These are phyloP conservation scores for Amblyornis subalaris DNA, from an alignment of 2,113 vertebrate species.

Conservation along the genomic window DNA sequence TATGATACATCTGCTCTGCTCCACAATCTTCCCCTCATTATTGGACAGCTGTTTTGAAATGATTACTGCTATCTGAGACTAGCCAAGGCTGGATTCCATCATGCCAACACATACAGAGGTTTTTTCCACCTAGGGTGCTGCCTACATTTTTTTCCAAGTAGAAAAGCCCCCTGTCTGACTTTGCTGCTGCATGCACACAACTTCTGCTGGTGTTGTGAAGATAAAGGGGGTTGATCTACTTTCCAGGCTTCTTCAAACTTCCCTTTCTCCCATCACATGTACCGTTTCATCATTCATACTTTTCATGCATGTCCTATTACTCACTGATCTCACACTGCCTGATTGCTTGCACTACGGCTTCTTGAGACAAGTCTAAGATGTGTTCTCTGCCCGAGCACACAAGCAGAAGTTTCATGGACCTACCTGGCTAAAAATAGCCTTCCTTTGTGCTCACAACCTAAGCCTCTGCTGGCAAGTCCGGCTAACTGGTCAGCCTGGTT, in stretches of 20 bases:
- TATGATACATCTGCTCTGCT: rapidly evolving
- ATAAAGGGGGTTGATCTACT: background rate
- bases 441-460: background rate
- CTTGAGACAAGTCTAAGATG: background rate
- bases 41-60: background rate
- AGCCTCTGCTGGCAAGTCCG: background rate
- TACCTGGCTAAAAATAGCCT: background rate
- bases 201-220: background rate
- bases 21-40: background rate
- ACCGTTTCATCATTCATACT: background rate
- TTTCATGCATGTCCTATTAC: background rate
- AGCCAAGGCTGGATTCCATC: background rate
- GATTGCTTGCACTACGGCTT: background rate
- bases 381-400: background rate
- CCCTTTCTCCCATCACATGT: background rate
- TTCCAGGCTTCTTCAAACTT: background rate
- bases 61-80: background rate
- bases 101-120: background rate
- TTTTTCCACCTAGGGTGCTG: background rate
- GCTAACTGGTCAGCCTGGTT: background rate
- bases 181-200: background rate
- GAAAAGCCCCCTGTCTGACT: background rate
- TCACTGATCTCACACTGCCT: background rate
- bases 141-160: background rate
- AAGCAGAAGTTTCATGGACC: background rate